These are phyloP conservation scores for Cochlearius cochlearius DNA, from an alignment of 2,113 vertebrate species.

Conservation along the genomic window DNA sequence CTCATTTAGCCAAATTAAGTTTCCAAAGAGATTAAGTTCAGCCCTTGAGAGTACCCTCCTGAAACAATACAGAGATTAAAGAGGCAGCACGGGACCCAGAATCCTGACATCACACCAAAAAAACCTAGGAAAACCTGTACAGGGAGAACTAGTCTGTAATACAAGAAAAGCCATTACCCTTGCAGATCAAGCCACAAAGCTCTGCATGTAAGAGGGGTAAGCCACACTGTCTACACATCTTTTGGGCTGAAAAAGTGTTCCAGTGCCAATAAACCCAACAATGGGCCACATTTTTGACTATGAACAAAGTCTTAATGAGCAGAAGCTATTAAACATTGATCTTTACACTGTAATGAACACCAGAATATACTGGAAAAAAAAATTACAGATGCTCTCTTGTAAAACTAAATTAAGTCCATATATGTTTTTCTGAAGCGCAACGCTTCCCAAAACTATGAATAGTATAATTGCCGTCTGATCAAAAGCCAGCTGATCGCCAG, in stretches of 20 bases:
- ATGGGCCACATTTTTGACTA: neutral
- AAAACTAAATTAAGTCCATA: neutral
- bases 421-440: neutral
- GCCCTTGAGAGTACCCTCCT: neutral
- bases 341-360: neutral
- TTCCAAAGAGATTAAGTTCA: neutral
- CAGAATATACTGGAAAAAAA: neutral
- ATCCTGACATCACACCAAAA: neutral
- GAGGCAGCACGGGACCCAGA: neutral
- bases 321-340: neutral
- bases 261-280: neutral
- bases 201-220: neutral
- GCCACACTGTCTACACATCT: neutral
- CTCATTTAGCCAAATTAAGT: neutral
- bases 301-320: neutral
- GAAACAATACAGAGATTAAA: neutral
- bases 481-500: neutral
- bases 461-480: neutral
- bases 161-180: neutral
- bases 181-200: neutral
- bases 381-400: neutral
- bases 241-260: neutral
- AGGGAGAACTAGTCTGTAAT: neutral
- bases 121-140: neutral
- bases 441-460: neutral